A percentile compares a stretch with the other conserved stretches of the same genome.
These are phyloP conservation scores for Lucilia cuprina DNA, from an alignment of 1,140 invertebrate species.

Conservation along the genomic window DNA sequence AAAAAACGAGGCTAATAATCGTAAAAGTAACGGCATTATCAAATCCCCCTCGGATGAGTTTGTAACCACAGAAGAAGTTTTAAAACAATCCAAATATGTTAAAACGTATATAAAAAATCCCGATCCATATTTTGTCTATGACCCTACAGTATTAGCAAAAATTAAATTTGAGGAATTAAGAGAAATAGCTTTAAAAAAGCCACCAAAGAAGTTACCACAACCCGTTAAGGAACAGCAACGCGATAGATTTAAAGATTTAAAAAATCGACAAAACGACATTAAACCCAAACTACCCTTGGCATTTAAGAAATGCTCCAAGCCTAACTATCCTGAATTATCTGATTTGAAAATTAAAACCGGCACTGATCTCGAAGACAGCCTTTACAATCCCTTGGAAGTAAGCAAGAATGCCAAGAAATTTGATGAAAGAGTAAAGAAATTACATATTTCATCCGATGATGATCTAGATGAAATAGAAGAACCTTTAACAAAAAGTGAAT, in stretches of 20 bases:
- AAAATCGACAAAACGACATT: conserved; percentile 34
- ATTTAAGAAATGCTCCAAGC: conserved; percentile 58
- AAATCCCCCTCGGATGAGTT: conserved; percentile 48
- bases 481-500: conserved; percentile 55
- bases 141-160: conserved; percentile 55
- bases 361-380: conserved; percentile 45
- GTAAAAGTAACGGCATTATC: conserved; percentile 39
- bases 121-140: conserved; percentile 58
- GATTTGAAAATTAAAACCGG: conserved; percentile 58
- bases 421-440: conserved; percentile 57
- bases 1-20: conserved; percentile 49
- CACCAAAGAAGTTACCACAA: conserved; percentile 40
- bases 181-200: conserved; percentile 43
- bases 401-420: conserved; percentile 60
- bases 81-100: conserved; percentile 61
- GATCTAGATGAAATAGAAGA: conserved; percentile 60
- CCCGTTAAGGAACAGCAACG: conserved; percentile 22
- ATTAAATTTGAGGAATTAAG: conserved; percentile 53
- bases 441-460: conserved; percentile 59
- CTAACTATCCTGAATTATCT: conserved; percentile 60
- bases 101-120: conserved; percentile 62
- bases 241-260: conserved; percentile 42
- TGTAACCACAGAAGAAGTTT: conserved; percentile 60
- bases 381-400: conserved; percentile 57
- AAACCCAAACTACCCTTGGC: conserved; percentile 35